Conservation (phyloP, 2,888 invertebrate genomes). For the Agrochola circellaris region DNA sequence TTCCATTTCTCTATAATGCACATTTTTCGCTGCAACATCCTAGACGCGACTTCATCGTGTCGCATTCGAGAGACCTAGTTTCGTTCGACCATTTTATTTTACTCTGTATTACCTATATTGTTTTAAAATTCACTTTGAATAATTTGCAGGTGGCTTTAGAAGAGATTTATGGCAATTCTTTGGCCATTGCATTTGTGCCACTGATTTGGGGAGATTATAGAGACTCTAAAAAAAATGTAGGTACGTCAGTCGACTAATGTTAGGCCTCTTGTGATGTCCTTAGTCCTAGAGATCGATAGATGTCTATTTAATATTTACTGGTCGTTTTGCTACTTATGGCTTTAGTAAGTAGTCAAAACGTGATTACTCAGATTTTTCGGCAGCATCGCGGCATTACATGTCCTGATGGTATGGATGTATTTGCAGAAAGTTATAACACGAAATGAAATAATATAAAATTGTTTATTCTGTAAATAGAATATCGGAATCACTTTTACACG, state of each 20-base stretch:
- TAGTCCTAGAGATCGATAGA: background rate
- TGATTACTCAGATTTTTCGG: background rate
- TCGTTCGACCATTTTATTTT: conserved; percentile 56
- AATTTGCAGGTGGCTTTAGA: conserved; percentile 37
- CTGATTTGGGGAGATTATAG: background rate
- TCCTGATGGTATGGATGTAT: background rate
- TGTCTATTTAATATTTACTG: background rate
- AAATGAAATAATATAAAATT: no score
- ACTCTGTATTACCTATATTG: conserved; percentile 39
- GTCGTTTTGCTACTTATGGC: background rate
- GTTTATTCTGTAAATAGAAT: no score
- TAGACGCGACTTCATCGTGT: conserved; percentile 66
- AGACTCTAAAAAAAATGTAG: background rate
- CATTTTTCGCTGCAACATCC: conserved; percentile 69
- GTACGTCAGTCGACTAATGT: background rate
- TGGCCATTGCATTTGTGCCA: background rate
- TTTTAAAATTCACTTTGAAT: conserved; percentile 47
- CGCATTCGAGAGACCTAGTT: conserved; percentile 61
- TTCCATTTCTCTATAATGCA: conserved; percentile 78
- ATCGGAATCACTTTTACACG: no score
- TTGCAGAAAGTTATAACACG: background rate
- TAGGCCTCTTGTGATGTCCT: background rate
- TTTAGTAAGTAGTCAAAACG: background rate
- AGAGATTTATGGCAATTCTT: conserved; percentile 40
- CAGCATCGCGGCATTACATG: background rate